Evolutionary conservation across 2,888 invertebrate species (phyloP).

Genomic region (Uropetala carovei): DNA sequence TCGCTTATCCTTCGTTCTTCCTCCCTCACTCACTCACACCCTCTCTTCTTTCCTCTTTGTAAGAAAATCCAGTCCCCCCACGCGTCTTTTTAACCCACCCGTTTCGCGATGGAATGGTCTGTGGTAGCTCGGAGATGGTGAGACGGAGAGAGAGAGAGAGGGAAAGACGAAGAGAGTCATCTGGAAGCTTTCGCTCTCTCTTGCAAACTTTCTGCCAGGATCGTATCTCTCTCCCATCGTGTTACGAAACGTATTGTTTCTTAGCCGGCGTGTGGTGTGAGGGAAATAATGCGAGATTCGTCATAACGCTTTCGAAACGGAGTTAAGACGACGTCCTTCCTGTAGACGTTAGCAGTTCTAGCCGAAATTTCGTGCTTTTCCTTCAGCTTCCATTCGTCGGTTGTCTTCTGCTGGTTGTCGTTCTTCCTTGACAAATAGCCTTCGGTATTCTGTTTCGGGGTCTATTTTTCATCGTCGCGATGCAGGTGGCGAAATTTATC

Average conservation of each 20-base stretch:
- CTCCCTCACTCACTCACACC: not conserved
- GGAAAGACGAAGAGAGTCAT: slow-evolving; percentile 18
- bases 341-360: not conserved
- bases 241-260: slow-evolving; percentile 62
- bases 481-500: slow-evolving; percentile 48
- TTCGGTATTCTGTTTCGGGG: slow-evolving; percentile 27
- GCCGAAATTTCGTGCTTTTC: not conserved
- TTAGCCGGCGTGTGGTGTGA: not conserved
- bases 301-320: slow-evolving; percentile 51
- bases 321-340: not conserved
- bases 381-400: not conserved
- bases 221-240: slow-evolving; percentile 61
- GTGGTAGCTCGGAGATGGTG: not conserved
- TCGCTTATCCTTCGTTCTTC: not conserved
- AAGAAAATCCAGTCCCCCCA: slow-evolving; percentile 59
- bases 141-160: not conserved
- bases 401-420: not conserved
- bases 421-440: slow-evolving; percentile 37
- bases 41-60: slow-evolving; percentile 16
- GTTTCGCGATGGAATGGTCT: not conserved
- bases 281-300: slow-evolving; percentile 40
- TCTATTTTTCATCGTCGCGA: slow-evolving; percentile 34
- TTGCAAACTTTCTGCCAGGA: slow-evolving; percentile 23
- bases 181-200: slow-evolving; percentile 36
- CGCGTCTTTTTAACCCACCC: slow-evolving; percentile 39